Conservation (phyloP, 2,113 vertebrate genomes). For the Cygnus buccinator region DNA sequence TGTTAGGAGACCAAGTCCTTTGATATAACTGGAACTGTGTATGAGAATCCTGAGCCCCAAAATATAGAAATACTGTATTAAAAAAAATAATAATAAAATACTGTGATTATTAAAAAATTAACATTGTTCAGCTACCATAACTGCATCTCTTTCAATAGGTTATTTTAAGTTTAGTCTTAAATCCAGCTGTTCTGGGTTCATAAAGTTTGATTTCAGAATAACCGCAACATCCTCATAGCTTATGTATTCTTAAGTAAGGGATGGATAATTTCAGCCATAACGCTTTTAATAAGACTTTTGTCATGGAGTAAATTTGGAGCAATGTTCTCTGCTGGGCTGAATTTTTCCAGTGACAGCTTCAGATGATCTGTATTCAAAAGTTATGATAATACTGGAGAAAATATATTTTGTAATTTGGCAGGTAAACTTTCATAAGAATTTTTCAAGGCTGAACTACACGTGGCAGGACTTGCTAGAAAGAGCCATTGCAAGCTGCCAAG, state of each 20-base stretch:
- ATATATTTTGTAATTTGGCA: constrained; percentile 1
- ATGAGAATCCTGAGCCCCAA: background rate
- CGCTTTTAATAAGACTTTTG: background rate
- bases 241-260: background rate
- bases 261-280: background rate
- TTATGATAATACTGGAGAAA: background rate
- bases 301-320: background rate
- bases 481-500: background rate
- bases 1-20: background rate
- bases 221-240: background rate
- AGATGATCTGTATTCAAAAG: background rate
- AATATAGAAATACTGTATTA: background rate
- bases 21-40: background rate
- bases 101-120: background rate
- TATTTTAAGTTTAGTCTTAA: background rate
- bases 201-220: background rate
- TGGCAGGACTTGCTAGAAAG: constrained; percentile 7
- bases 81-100: background rate
- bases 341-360: background rate
- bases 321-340: background rate
- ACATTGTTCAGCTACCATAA: background rate
- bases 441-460: background rate
- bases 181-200: background rate
- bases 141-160: background rate
- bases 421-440: constrained; percentile 6